Evolutionary conservation across 2,888 invertebrate species (phyloP), one percentile per base, ranked within the genome.

Genomic region (Bruchidius siliquastri): DNA sequence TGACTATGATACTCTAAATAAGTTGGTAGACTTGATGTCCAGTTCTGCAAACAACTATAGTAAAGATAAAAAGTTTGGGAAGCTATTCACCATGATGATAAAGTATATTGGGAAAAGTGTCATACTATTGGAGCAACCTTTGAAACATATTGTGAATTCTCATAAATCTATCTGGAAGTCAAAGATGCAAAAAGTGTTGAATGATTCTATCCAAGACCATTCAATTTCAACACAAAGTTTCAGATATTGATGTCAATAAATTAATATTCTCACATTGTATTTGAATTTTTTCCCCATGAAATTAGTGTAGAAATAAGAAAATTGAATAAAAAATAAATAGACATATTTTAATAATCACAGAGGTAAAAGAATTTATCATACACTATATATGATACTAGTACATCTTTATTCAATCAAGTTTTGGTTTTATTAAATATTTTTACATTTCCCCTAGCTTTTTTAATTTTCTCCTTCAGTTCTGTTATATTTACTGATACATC

Each of bases 401-500:
- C n/a, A n/a, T n/a, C 1, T 49, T 49, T 49, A 13, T 49, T 1
- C 6, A 1, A 4, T 18, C 18, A 49, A 49, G 13, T 4, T 68
- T 68, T 68, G 18, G 72, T 76, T 71, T 81, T 81, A 76, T 81
- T 78, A 72, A 81, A 83, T 86, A 87, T 75, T 87, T 86, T 80
- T 4, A 72, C 72, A 26, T 87, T 86, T 81, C 90, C 91, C 69
- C 89, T 89, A 32, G 90, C 90, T 82, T 92, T 93, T 77, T 91
- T 90, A 78, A 96, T 90, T 88, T 95, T 96, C 32, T 91, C 90
- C 84, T 95, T 96, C 0, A 96, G 86, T 70, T 90, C 88, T 67
- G 90, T 90, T 26, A 96, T 88, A 85, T 96, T 91, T 67, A 96
- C 85, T 68, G 68, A 18, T 72, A 87, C 86, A 72, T 84, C 84